These are phyloP conservation scores for Syngnathus scovelli DNA, from an alignment of 2,113 vertebrate species.

Conservation along the genomic window DNA sequence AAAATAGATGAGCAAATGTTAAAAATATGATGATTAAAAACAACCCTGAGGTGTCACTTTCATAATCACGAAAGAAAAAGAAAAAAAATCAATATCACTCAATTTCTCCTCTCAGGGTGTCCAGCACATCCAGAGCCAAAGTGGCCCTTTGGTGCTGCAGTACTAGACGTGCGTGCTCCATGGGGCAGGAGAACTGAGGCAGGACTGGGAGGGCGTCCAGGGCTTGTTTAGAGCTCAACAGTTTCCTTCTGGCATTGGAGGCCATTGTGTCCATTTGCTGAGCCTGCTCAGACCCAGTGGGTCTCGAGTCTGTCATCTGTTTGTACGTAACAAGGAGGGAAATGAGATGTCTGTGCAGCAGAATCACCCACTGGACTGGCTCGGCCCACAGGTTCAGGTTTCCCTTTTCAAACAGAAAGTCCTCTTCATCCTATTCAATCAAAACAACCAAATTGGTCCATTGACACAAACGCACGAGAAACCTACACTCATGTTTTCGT, in stretches of 20 bases:
- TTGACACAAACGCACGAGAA: background rate
- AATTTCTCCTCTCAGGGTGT: constrained; percentile 27
- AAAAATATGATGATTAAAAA: constrained; percentile 8
- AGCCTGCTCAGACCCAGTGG: constrained; percentile 18
- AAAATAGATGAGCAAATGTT: background rate
- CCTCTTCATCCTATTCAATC: constrained; percentile 78
- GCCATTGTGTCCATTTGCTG: constrained; percentile 54
- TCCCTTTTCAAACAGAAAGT: constrained; percentile 88
- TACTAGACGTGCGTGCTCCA: constrained; percentile 74
- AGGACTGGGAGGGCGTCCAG: constrained; percentile 69
- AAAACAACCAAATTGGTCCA: background rate
- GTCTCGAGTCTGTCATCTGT: constrained; percentile 12
- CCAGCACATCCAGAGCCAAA: constrained; percentile 68
- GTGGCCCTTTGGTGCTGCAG: constrained; percentile 72
- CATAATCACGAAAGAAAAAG: background rate
- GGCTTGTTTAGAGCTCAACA: constrained; percentile 39
- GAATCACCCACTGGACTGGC: constrained; percentile 74
- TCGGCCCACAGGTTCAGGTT: constrained; percentile 93
- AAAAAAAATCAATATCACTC: background rate
- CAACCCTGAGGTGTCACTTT: constrained; percentile 14
- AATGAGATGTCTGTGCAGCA: constrained; percentile 74
- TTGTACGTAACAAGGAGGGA: constrained; percentile 40
- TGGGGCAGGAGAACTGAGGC: constrained; percentile 79
- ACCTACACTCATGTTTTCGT: background rate
- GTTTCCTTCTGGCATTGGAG: constrained; percentile 50